Conservation (phyloP, 2,888 invertebrate genomes). For the Acholoe squamosa region DNA sequence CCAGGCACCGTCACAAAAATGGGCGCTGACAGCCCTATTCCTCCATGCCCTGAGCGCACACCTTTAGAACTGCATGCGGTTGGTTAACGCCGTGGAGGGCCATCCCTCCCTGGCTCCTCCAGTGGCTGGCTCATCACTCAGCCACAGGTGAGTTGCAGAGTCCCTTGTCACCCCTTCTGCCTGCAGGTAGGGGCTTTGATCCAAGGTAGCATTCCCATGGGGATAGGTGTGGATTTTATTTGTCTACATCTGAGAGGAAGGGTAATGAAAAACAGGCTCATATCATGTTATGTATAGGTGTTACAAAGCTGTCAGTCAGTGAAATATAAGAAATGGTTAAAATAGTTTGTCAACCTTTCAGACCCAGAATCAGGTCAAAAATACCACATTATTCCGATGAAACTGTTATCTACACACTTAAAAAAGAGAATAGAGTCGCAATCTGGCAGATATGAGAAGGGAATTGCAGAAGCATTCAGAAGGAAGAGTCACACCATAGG, state of each 20-base stretch:
- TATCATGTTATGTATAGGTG: no score
- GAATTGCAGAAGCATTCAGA: no score
- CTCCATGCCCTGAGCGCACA: neutral
- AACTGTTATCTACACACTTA: no score
- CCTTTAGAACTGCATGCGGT: neutral
- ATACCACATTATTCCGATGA: no score
- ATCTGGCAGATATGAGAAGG: no score
- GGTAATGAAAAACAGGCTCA: neutral
- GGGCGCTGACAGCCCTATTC: neutral
- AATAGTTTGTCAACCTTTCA: no score
- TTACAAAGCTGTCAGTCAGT: no score
- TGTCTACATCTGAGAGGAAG: conserved; percentile 13
- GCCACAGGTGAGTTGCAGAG: conserved; percentile 50
- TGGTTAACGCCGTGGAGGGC: neutral
- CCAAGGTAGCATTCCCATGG: neutral
- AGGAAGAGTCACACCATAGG: no score
- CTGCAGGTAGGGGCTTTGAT: conserved; percentile 9
- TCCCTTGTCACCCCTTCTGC: conserved; percentile 42
- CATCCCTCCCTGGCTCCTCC: neutral
- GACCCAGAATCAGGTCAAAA: no score
- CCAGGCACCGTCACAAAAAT: conserved; percentile 10
- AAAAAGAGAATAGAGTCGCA: no score
- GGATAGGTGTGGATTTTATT: neutral
- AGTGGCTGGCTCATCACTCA: conserved; percentile 23
- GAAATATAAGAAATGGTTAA: no score